phyloP scores from a whole-genome alignment of 2,888 invertebrate species.

The Perizoma flavofasciatum region DNA sequence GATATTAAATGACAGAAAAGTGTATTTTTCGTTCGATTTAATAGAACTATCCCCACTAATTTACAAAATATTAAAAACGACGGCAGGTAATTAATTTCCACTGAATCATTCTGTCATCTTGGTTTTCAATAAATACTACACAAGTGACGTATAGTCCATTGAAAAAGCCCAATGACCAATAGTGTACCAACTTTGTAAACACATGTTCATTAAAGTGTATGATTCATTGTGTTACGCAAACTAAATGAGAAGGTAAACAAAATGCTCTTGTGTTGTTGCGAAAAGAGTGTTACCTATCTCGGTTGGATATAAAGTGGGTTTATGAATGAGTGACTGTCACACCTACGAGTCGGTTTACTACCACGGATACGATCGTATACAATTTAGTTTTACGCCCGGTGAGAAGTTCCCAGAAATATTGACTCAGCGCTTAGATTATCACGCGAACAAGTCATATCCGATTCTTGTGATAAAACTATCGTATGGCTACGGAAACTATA shows the following conservation, averaged over 20 bases:
- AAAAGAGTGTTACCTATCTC: conserved; percentile 55
- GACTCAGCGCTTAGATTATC: conserved; percentile 49
- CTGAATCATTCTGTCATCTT: background rate
- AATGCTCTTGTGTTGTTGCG: conserved; percentile 44
- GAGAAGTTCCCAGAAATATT: conserved; percentile 54
- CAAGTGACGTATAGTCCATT: conserved; percentile 63
- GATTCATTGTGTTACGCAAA: conserved; percentile 60
- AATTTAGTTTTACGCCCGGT: conserved; percentile 49
- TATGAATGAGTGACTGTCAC: conserved; percentile 71
- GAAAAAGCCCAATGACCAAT: conserved; percentile 63
- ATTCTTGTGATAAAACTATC: conserved; percentile 42
- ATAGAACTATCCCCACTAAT: too few relatives aligned
- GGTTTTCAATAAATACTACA: conserved; percentile 36
- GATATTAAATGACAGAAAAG: too few relatives aligned
- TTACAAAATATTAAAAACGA: too few relatives aligned
- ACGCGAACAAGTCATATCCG: conserved; percentile 61
- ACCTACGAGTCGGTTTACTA: conserved; percentile 48
- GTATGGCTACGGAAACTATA: conserved; percentile 2
- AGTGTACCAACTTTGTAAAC: conserved; percentile 48
- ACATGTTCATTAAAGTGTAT: conserved; percentile 49
- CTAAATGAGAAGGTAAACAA: conserved; percentile 56
- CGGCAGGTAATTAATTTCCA: background rate
- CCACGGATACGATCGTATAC: conserved; percentile 47
- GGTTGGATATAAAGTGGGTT: conserved; percentile 52
- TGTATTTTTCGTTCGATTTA: too few relatives aligned